Conservation (phyloP, 2,888 invertebrate genomes). For the Spisula subtruncata region DNA sequence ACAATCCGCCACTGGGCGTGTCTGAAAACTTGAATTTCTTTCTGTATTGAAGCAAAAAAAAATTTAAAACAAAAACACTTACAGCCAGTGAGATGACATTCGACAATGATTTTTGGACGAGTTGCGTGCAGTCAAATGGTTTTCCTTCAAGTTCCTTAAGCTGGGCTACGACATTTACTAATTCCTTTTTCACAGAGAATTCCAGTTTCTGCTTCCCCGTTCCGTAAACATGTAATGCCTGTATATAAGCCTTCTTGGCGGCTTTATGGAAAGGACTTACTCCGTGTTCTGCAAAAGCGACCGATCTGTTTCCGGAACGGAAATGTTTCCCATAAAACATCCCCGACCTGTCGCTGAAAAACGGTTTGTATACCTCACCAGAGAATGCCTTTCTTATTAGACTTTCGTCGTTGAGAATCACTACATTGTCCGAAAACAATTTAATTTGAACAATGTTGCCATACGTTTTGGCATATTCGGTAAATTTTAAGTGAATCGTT, state of each 20-base stretch:
- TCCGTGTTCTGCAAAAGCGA: neutral
- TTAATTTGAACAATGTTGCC: neutral
- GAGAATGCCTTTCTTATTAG: neutral
- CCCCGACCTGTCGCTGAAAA: neutral
- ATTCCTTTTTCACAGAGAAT: neutral
- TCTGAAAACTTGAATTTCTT: too few relatives aligned
- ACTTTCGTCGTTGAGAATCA: neutral
- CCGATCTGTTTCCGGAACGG: neutral
- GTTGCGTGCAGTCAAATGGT: neutral
- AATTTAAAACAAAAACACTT: neutral
- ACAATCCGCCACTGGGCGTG: too few relatives aligned
- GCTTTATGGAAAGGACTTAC: neutral
- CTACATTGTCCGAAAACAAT: neutral
- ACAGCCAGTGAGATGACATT: neutral
- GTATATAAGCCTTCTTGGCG: neutral
- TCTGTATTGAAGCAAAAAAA: too few relatives aligned
- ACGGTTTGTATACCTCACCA: neutral
- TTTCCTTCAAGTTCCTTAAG: neutral
- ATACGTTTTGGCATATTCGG: neutral
- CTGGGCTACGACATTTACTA: neutral
- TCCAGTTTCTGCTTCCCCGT: neutral
- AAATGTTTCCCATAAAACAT: neutral
- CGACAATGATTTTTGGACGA: neutral
- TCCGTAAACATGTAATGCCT: neutral
- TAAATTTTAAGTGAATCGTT: neutral